Conservation (phyloP, 1,140 invertebrate species). For the Chrysomallon squamiferum region DNA sequence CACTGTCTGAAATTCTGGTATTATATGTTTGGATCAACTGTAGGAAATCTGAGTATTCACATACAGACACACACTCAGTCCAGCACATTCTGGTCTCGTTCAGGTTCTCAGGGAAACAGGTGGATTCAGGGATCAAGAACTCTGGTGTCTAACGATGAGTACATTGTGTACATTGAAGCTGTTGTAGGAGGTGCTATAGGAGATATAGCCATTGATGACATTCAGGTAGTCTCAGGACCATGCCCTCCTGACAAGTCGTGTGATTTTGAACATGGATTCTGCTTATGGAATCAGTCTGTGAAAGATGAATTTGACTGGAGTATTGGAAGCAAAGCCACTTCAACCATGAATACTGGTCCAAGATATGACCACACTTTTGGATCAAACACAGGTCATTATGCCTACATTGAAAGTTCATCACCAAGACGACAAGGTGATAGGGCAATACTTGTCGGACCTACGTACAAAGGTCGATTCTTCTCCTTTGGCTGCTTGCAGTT, state of each 20-base stretch:
- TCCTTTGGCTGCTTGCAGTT: slow-evolving; percentile 64
- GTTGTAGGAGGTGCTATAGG: slow-evolving; percentile 38
- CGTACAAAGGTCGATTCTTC: slow-evolving; percentile 8
- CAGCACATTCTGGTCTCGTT: slow-evolving; percentile 32
- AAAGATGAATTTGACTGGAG: slow-evolving; percentile 54
- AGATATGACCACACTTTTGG: slow-evolving; percentile 75
- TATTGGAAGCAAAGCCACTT: slow-evolving; percentile 36
- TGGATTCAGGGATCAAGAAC: slow-evolving; percentile 37
- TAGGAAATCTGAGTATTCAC: slow-evolving; percentile 32
- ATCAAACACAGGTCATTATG: slow-evolving; percentile 49
- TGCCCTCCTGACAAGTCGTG: slow-evolving; percentile 38
- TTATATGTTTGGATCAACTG: slow-evolving; percentile 75
- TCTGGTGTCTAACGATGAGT: slow-evolving; percentile 27
- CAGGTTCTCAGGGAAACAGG: slow-evolving; percentile 33
- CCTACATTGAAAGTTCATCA: slow-evolving; percentile 51
- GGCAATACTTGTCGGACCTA: slow-evolving; percentile 34
- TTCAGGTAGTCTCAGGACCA: slow-evolving; percentile 54
- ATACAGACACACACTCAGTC: slow-evolving; percentile 18
- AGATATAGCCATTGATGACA: slow-evolving; percentile 57
- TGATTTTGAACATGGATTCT: slow-evolving; percentile 50
- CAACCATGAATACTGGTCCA: slow-evolving; percentile 75
- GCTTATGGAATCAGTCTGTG: slow-evolving; percentile 39
- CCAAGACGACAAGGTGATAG: slow-evolving; percentile 34
- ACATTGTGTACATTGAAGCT: slow-evolving; percentile 33
- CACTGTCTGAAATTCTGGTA: slow-evolving; percentile 70